Conservation (phyloP, 2,113 vertebrate species). For the Progne subis region DNA sequence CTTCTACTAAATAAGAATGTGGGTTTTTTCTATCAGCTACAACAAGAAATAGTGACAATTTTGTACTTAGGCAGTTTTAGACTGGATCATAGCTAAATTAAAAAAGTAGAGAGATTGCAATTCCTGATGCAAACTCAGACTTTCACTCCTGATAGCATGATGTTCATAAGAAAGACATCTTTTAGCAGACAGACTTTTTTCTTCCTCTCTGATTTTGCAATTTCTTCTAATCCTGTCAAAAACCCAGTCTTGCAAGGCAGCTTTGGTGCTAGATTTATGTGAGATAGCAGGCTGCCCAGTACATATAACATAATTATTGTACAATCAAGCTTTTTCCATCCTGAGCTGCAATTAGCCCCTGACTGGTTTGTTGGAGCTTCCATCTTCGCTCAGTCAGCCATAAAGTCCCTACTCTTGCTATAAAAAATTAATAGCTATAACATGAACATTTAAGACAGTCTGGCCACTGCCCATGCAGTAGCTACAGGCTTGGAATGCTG, state of each 20-base stretch:
- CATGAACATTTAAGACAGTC: conserved; percentile 49
- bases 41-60: background rate
- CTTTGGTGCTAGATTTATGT: background rate
- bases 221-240: background rate
- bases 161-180: background rate
- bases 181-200: background rate
- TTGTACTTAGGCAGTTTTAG: background rate
- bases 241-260: background rate
- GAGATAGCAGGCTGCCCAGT: background rate
- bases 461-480: conserved; percentile 12
- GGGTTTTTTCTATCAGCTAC: background rate
- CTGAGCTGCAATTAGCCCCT: conserved; percentile 18
- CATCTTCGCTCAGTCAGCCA: conserved; percentile 45
- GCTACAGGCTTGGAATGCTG: background rate
- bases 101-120: background rate
- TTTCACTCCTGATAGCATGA: background rate
- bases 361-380: background rate
- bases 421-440: conserved; percentile 59
- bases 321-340: conserved; percentile 10
- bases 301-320: conserved; percentile 9
- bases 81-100: background rate
- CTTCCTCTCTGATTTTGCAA: background rate
- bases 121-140: background rate
- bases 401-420: background rate
- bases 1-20: background rate